Evolutionary conservation across 1,140 invertebrate species (phyloP).

Genomic region (Pseudoatta argentina): DNA sequence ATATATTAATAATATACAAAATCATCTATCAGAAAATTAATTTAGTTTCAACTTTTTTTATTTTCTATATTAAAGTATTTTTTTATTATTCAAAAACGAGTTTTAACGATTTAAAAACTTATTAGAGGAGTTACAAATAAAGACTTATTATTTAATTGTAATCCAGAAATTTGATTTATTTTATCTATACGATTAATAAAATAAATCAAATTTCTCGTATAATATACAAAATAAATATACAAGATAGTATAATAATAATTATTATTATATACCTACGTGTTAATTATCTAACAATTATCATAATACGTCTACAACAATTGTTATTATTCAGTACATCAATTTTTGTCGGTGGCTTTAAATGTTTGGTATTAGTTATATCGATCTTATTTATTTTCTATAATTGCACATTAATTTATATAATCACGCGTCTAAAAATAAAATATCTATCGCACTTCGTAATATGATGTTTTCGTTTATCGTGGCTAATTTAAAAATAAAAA

Average conservation of each 20-base stretch:
- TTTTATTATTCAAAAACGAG: too few relatives aligned
- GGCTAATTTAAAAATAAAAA: not conserved
- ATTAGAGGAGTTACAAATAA: too few relatives aligned
- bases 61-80: too few relatives aligned
- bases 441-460: not conserved
- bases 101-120: too few relatives aligned
- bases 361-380: not conserved
- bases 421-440: not conserved
- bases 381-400: constrained; percentile 19
- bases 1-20: too few relatives aligned
- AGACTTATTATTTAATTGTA: not conserved
- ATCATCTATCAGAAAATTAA: too few relatives aligned
- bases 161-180: not conserved
- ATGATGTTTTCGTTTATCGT: not conserved
- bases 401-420: not conserved
- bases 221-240: not conserved
- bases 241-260: not conserved
- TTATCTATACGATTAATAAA: not conserved
- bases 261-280: constrained; percentile 8
- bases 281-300: not conserved
- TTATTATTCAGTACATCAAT: not conserved
- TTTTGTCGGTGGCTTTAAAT: not conserved
- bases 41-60: too few relatives aligned
- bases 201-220: not conserved
- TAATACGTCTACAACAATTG: not conserved